These are phyloP conservation scores for Falco punctatus DNA, from an alignment of 2,113 vertebrate genomes.

Conservation along the genomic window DNA sequence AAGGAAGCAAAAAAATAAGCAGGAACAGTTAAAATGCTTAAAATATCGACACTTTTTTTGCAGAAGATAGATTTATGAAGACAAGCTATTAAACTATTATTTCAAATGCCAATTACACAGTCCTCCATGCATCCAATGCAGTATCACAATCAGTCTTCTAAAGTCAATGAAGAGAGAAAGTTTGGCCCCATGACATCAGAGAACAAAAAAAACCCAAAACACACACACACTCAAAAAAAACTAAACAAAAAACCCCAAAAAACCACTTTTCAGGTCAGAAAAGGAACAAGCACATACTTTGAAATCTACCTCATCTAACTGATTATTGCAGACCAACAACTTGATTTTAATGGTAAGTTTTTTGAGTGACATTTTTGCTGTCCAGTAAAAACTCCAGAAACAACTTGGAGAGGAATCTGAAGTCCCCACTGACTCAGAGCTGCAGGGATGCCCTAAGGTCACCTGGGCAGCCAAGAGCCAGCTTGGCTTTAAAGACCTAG, in stretches of 20 bases:
- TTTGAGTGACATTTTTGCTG: neutral
- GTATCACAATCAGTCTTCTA: neutral
- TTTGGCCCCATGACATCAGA: neutral
- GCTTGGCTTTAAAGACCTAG: neutral
- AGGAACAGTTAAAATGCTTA: constrained; percentile 40
- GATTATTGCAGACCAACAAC: neutral
- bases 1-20: constrained; percentile 47
- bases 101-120: neutral
- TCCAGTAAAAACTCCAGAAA: neutral
- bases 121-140: accelerated
- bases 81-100: neutral
- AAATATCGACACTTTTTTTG: constrained; percentile 27
- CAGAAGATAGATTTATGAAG: constrained; percentile 33
- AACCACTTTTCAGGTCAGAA: neutral
- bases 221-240: too few relatives aligned
- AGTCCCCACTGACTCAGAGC: neutral
- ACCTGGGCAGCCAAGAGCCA: neutral
- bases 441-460: neutral
- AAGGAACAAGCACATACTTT: neutral
- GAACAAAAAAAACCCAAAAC: neutral
- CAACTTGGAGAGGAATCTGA: neutral
- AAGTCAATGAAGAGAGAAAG: neutral
- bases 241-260: neutral
- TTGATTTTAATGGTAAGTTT: neutral
- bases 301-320: neutral